Percentiles rank a stretch among this genome's conserved stretches.
Evolutionary conservation across 2,888 invertebrate genomes (phyloP).

Genomic region (Drosophila niveifrons): DNA sequence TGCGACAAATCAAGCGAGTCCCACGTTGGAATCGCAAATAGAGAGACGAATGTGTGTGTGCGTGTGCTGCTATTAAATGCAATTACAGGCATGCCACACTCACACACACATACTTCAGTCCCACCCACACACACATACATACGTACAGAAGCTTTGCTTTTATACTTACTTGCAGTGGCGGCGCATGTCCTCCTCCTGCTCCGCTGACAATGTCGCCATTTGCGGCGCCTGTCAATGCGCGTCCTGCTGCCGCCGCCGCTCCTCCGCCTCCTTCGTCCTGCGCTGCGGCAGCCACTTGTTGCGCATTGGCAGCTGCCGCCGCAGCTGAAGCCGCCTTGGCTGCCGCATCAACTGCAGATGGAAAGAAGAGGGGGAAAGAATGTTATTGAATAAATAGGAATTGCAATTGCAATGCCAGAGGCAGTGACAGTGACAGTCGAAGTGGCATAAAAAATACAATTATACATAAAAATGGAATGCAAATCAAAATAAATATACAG

Average conservation of each 20-base stretch:
- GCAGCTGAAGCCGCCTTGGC: conserved; percentile 65
- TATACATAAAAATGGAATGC: not conserved
- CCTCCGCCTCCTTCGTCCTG: conserved; percentile 73
- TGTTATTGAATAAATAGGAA: conserved; percentile 26
- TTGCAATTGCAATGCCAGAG: not conserved
- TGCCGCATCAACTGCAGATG: conserved; percentile 80
- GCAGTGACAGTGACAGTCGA: no score
- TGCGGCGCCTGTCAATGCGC: conserved; percentile 86
- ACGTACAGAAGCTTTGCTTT: conserved; percentile 4
- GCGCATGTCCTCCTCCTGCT: conserved; percentile 85
- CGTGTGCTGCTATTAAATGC: conserved; percentile 64
- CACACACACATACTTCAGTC: conserved; percentile 42
- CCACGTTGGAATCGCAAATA: conserved; percentile 32
- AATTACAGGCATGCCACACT: conserved; percentile 63
- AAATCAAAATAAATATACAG: not conserved
- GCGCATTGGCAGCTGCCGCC: conserved; percentile 66
- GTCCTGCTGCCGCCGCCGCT: conserved; percentile 43
- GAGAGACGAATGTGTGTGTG: not conserved
- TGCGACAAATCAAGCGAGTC: conserved; percentile 67
- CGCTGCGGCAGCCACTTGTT: conserved; percentile 80
- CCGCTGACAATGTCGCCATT: conserved; percentile 87
- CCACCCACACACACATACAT: conserved; percentile 16
- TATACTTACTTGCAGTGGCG: conserved; percentile 87
- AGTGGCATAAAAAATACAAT: not conserved
- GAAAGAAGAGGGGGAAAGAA: conserved; percentile 27